phyloP scores from a whole-genome alignment of 2,113 vertebrate species.

The Bettongia penicillata region DNA sequence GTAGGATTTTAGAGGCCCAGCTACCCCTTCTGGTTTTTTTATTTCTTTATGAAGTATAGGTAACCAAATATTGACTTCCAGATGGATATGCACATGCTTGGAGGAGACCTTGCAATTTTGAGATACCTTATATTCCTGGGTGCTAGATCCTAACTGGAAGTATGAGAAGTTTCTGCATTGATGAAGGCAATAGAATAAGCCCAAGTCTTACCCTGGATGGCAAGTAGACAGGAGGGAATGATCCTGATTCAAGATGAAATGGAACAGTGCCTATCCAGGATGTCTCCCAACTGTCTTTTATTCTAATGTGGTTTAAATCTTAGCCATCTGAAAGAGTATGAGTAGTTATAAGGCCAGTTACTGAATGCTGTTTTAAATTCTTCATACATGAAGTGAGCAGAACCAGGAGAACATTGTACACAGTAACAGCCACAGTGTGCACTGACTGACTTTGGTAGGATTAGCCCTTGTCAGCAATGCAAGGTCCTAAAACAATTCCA shows the following conservation, averaged over 20 bases:
- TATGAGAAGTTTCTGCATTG: neutral
- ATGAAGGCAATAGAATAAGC: neutral
- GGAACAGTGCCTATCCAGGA: neutral
- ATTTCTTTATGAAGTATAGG: neutral
- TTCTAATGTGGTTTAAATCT: neutral
- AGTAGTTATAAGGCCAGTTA: neutral
- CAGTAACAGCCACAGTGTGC: too few relatives aligned
- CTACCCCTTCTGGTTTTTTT: neutral
- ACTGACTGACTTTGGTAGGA: too few relatives aligned
- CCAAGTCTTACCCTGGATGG: neutral
- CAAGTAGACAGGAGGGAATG: neutral
- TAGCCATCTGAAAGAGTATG: neutral
- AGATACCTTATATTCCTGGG: neutral
- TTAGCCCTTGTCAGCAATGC: too few relatives aligned
- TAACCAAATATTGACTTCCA: neutral
- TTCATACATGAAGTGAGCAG: too few relatives aligned
- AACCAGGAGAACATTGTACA: too few relatives aligned
- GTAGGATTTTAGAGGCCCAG: neutral
- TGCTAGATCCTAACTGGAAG: neutral
- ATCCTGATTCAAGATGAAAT: neutral
- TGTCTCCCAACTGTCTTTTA: neutral
- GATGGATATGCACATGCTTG: neutral
- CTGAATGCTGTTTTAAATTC: neutral
- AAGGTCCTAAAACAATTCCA: too few relatives aligned
- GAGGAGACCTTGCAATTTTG: neutral